A percentile compares a stretch with the other conserved stretches of the same genome.
phyloP scores from a whole-genome alignment of 2,113 vertebrate genomes.

The Hucho hucho region DNA sequence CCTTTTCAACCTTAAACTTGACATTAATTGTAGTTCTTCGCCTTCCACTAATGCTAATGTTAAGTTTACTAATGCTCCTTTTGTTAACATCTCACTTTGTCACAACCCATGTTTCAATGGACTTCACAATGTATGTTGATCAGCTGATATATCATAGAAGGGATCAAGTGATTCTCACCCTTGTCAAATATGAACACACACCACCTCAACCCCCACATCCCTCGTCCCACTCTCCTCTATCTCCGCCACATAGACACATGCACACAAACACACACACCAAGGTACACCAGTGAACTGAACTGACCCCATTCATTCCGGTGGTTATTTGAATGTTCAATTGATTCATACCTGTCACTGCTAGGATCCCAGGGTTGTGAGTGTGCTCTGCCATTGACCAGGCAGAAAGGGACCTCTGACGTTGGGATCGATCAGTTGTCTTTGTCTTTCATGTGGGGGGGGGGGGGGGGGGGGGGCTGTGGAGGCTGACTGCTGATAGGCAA shows the following conservation, averaged over 20 bases:
- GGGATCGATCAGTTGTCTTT: neutral
- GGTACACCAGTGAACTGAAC: neutral
- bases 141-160: too few species aligned
- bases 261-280: neutral
- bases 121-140: too few species aligned
- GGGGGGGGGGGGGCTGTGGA: too few species aligned
- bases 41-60: too few species aligned
- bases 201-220: too few species aligned
- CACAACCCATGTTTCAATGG: too few species aligned
- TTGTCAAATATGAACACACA: too few species aligned
- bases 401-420: neutral
- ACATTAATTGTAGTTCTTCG: neutral
- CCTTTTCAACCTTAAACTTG: neutral
- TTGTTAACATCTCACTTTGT: too few species aligned
- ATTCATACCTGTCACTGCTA: neutral
- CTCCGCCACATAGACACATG: neutral
- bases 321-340: conserved; percentile 3
- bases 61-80: too few species aligned
- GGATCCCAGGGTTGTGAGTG: neutral
- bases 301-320: neutral
- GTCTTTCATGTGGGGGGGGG: neutral
- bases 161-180: too few species aligned
- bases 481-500: neutral
- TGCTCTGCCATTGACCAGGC: neutral
- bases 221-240: neutral